Evolutionary conservation across 2,113 vertebrate species (phyloP).

Genomic region (Oncorhynchus masou): DNA sequence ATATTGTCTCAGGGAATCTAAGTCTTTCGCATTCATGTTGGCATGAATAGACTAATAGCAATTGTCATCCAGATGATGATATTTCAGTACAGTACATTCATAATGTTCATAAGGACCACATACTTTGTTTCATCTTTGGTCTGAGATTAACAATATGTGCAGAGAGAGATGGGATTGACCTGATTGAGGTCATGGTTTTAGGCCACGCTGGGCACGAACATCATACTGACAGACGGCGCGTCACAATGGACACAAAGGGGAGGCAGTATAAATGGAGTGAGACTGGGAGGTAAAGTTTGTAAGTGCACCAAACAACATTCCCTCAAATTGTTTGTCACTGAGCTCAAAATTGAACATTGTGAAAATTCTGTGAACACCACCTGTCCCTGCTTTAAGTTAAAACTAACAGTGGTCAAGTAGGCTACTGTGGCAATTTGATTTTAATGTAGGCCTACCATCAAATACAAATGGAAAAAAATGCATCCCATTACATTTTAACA

Average conservation of each 20-base stretch:
- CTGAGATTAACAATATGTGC: neutral
- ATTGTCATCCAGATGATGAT: no score
- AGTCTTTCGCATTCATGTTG: neutral
- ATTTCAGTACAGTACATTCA: neutral
- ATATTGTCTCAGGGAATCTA: neutral
- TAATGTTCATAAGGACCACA: neutral
- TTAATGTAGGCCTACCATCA: no score
- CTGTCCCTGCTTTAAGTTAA: no score
- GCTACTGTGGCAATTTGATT: neutral
- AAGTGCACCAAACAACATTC: neutral
- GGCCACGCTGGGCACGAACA: neutral
- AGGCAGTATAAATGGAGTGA: neutral
- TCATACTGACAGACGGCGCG: neutral
- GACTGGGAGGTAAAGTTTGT: neutral
- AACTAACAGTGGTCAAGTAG: neutral
- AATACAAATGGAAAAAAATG: no score
- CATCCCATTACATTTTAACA: no score
- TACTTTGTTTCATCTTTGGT: neutral
- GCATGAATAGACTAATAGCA: neutral
- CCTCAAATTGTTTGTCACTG: no score
- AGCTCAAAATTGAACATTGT: no score
- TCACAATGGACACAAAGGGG: neutral
- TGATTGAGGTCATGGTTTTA: constrained; percentile 1
- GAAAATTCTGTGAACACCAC: no score
- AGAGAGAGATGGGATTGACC: neutral